Percentiles rank a stretch among this genome's conserved stretches.
Conservation (phyloP, 2,888 invertebrate genomes). For the Ctena decussata region DNA sequence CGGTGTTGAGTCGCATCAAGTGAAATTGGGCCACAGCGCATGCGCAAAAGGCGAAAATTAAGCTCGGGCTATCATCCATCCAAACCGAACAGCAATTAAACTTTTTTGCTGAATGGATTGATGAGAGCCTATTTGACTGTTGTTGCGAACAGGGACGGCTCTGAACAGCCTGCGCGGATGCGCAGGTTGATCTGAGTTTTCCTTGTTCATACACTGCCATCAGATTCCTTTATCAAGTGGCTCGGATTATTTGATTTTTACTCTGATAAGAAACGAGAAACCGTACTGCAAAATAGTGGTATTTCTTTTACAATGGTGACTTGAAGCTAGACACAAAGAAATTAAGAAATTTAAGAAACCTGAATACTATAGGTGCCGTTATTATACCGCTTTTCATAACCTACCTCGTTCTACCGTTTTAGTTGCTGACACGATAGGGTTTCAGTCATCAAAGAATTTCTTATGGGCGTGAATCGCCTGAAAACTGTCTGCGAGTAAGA, state of each 20-base stretch:
- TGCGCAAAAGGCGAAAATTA: too few relatives aligned
- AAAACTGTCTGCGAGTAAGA: not conserved
- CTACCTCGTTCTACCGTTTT: not conserved
- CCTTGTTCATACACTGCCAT: too few relatives aligned
- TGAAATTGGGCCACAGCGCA: too few relatives aligned
- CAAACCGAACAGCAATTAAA: too few relatives aligned
- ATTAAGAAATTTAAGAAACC: constrained; percentile 11
- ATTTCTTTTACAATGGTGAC: constrained; percentile 14
- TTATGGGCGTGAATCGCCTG: not conserved
- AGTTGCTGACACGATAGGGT: not conserved
- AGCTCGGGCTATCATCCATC: too few relatives aligned
- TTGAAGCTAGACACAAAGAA: not conserved
- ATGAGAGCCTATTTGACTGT: too few relatives aligned
- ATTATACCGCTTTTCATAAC: not conserved
- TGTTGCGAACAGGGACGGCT: too few relatives aligned
- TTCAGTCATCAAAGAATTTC: not conserved
- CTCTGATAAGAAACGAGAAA: constrained; percentile 8
- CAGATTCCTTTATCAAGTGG: too few relatives aligned
- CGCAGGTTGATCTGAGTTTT: too few relatives aligned
- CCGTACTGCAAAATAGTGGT: not conserved
- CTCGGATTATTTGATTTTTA: not conserved
- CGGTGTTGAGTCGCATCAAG: too few relatives aligned
- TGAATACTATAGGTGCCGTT: not conserved
- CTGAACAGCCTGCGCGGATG: too few relatives aligned
- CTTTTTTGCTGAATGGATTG: too few relatives aligned